These are phyloP conservation scores for Chironomus tentans DNA, from an alignment of 2,888 invertebrate species.

Conservation along the genomic window DNA sequence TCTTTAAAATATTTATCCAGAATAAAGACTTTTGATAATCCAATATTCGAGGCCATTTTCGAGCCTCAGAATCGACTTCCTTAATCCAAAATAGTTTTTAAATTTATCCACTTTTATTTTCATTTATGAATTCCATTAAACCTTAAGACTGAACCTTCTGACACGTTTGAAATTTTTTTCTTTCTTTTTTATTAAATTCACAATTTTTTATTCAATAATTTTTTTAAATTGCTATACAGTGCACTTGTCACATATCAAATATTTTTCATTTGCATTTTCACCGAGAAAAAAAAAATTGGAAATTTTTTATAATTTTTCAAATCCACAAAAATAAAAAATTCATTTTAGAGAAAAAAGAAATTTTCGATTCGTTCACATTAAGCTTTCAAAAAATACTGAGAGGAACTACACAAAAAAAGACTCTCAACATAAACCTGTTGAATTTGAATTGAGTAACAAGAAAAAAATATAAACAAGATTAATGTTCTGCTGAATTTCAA, in stretches of 20 bases:
- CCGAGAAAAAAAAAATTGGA: no score
- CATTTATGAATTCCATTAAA: neutral
- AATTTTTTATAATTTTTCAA: no score
- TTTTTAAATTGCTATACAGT: neutral
- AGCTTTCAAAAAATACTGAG: neutral
- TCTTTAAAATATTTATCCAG: constrained; percentile 96
- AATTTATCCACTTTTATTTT: neutral
- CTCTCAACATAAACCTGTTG: neutral
- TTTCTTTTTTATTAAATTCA: neutral
- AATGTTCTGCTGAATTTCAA: no score
- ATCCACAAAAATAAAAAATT: neutral
- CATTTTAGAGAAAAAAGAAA: neutral
- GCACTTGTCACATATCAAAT: no score
- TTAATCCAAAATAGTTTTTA: neutral
- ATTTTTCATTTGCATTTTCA: no score
- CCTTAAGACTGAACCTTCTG: neutral
- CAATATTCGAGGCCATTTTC: constrained; percentile 62
- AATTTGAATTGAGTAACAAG: neutral
- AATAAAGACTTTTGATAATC: constrained; percentile 94
- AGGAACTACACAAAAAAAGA: neutral
- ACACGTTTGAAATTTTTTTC: no score
- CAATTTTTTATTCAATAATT: neutral
- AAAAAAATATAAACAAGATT: no score
- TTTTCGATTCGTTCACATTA: neutral
- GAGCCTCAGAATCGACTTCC: neutral